phyloP scores from a whole-genome alignment of 2,888 invertebrate species.

The Harmothoe impar region DNA sequence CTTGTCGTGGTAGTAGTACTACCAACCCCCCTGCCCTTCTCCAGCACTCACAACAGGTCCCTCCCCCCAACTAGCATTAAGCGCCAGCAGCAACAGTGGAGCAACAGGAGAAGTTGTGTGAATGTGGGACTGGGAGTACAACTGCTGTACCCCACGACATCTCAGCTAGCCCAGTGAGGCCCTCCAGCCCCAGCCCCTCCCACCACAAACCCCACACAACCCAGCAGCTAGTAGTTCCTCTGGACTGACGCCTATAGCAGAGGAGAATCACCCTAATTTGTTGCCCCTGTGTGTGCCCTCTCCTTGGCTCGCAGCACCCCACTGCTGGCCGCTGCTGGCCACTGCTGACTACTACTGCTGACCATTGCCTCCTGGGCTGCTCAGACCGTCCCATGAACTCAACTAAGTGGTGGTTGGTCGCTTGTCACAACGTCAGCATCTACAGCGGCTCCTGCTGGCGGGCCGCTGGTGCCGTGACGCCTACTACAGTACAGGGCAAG shows the following conservation, averaged over 20 bases:
- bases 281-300: neutral
- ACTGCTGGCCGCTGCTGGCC: neutral
- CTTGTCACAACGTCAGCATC: neutral
- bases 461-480: neutral
- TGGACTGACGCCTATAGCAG: too few species aligned
- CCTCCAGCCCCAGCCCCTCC: too few species aligned
- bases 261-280: too few species aligned
- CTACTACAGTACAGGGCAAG: neutral
- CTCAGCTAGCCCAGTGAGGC: too few species aligned
- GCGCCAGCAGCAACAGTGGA: neutral
- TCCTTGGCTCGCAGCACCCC: neutral
- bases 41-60: too few species aligned
- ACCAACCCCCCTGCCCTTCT: neutral
- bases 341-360: neutral
- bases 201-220: too few species aligned
- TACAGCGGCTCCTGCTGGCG: neutral
- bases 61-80: neutral
- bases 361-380: neutral
- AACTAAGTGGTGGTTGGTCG: neutral
- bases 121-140: neutral
- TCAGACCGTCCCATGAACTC: constrained; percentile 3
- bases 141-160: neutral
- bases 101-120: neutral
- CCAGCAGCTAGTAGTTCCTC: too few species aligned
- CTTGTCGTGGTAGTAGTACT: neutral